phyloP scores from a whole-genome alignment of 2,888 invertebrate species.

The Cylloceria caligata region DNA sequence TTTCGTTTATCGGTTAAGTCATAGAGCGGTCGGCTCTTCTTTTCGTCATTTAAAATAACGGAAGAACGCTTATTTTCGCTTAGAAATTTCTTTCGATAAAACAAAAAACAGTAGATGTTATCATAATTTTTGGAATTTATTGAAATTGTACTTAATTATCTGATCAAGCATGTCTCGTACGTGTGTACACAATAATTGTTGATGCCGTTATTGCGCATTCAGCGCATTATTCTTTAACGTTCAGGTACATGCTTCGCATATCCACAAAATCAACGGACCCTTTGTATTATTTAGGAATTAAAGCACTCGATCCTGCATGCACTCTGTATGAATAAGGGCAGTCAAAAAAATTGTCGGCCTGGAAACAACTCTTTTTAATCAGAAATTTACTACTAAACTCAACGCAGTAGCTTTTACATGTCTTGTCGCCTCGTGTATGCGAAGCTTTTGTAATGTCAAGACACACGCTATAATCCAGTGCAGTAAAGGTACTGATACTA shows the following conservation, averaged over 20 bases:
- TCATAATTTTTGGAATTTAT: neutral
- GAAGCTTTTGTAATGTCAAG: neutral
- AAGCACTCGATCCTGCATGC: neutral
- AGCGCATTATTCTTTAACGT: neutral
- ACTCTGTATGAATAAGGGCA: too few species aligned
- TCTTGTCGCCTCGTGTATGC: neutral
- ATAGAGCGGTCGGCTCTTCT: too few species aligned
- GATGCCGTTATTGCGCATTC: neutral
- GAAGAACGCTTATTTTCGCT: too few species aligned
- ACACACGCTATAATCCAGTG: neutral
- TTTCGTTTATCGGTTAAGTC: neutral
- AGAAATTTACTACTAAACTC: neutral
- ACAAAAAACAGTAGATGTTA: too few species aligned
- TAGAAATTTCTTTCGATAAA: too few species aligned
- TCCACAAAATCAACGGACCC: neutral
- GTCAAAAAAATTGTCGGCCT: too few species aligned
- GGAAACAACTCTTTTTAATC: neutral
- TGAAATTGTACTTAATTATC: neutral
- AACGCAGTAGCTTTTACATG: neutral
- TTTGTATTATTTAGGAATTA: neutral
- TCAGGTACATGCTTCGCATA: neutral
- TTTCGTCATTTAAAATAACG: too few species aligned
- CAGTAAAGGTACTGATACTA: constrained; percentile 1
- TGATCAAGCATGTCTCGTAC: neutral
- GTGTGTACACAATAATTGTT: neutral